Evolutionary conservation across 1,140 invertebrate genomes (phyloP).

Genomic region (Brachionus asplanchnoidis): DNA sequence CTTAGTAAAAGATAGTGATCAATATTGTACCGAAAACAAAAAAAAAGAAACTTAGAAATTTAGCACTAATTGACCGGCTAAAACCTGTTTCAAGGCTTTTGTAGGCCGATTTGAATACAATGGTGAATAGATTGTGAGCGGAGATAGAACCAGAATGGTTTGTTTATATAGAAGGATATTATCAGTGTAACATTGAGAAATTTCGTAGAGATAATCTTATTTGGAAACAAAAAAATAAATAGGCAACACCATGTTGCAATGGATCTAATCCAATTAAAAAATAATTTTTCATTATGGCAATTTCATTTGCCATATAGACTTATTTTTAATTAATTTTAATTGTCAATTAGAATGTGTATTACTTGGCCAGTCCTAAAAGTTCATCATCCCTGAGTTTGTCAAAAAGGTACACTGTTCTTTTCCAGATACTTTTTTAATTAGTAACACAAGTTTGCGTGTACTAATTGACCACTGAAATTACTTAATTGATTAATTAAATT

Average conservation of each 20-base stretch:
- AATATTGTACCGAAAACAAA: background rate
- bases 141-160: background rate
- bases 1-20: background rate
- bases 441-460: background rate
- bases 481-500: background rate
- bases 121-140: background rate
- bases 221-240: background rate
- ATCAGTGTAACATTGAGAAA: slow-evolving; percentile 35
- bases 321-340: background rate
- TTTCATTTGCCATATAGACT: background rate
- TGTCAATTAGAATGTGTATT: background rate
- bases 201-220: background rate
- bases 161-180: background rate
- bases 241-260: background rate
- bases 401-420: background rate
- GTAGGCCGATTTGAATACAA: background rate
- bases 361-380: background rate
- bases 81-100: background rate
- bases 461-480: background rate
- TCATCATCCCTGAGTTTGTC: background rate
- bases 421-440: background rate
- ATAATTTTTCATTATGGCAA: background rate
- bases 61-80: slow-evolving; percentile 18
- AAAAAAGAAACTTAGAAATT: background rate
- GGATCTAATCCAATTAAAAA: background rate